A percentile compares a stretch with the other conserved stretches of the same genome.
Evolutionary conservation across 2,888 invertebrate genomes (phyloP).

Genomic region (Hypomecis atomaria): DNA sequence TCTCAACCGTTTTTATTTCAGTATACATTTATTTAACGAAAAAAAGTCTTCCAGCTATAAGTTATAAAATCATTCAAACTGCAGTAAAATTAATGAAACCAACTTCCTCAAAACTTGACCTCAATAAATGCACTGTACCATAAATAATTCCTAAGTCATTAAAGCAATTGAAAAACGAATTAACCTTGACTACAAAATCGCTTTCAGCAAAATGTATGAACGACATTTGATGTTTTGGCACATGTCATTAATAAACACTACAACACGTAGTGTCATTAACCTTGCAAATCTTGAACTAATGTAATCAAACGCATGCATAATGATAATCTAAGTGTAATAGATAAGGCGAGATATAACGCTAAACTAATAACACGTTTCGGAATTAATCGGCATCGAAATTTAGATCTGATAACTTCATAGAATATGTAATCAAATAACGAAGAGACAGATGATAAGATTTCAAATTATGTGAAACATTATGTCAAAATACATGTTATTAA

Average conservation of each 20-base stretch:
- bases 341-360: not conserved
- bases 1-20: too few species aligned
- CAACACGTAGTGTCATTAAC: constrained; percentile 26
- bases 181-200: constrained; percentile 26
- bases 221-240: constrained; percentile 13
- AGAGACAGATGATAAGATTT: not conserved
- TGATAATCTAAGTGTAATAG: constrained; percentile 9
- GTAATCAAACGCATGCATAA: not conserved
- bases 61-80: not conserved
- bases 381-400: too few species aligned
- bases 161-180: constrained; percentile 11
- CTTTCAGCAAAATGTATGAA: constrained; percentile 13
- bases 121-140: constrained; percentile 3
- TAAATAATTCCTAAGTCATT: constrained; percentile 11
- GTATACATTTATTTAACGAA: too few species aligned
- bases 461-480: too few species aligned
- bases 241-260: constrained; percentile 8
- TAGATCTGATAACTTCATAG: not conserved
- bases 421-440: not conserved
- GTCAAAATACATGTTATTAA: too few species aligned
- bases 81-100: not conserved
- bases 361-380: not conserved
- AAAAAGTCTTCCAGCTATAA: too few species aligned
- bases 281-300: constrained; percentile 22
- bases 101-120: constrained; percentile 6